These are phyloP conservation scores for Bombyx mori DNA, from an alignment of 1,140 invertebrate species.

Conservation along the genomic window ASM3026992v2 NC_085133.1:5473001-5473500, in stretches of 20 bases:
- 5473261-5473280: constrained; percentile 93
- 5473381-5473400: constrained; percentile 76
- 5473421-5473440: constrained; percentile 12
- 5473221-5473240: constrained; percentile 98
- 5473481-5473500: no score
- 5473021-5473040: no score
- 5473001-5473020: no score
- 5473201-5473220: constrained; percentile 73
- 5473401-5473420: constrained; percentile 43
- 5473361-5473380: constrained; percentile 94
- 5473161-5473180: no score
- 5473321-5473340: constrained; percentile 94
- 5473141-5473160: no score
- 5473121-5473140: no score
- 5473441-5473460: not conserved
- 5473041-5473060: no score
- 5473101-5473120: no score
- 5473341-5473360: constrained; percentile 92
- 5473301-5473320: constrained; percentile 91
- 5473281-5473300: constrained; percentile 85
- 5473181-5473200: no score
- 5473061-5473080: no score
- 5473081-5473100: no score
- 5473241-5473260: constrained; percentile 97
- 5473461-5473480: no score